These are phyloP conservation scores for Tringa solitaria DNA, from an alignment of 2,113 vertebrate genomes.

Conservation along the genomic window DNA sequence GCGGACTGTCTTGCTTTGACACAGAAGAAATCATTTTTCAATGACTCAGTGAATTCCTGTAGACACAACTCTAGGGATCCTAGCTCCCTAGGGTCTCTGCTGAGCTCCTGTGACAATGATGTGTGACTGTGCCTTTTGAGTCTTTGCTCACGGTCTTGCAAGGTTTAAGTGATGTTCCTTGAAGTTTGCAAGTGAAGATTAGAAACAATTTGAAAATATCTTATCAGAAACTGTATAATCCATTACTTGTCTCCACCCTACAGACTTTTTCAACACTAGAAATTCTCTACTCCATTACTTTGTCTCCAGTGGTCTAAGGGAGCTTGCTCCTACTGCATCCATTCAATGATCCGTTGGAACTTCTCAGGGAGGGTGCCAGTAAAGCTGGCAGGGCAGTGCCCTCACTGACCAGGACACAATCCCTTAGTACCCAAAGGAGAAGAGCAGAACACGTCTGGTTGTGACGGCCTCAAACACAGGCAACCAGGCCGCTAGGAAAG, in stretches of 20 bases:
- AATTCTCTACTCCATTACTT: background rate
- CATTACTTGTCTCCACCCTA: background rate
- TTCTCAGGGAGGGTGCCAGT: background rate
- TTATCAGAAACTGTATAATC: background rate
- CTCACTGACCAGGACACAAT: background rate
- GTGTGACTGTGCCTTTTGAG: background rate
- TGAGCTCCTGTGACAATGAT: background rate
- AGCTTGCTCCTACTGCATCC: background rate
- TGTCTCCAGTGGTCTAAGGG: background rate
- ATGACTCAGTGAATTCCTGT: background rate
- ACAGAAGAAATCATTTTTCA: background rate
- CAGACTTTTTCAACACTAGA: fast-evolving
- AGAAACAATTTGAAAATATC: background rate
- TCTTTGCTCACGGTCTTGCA: background rate
- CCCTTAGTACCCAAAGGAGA: background rate
- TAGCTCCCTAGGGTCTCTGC: background rate
- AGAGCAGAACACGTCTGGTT: background rate
- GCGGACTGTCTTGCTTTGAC: background rate
- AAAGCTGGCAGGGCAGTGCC: background rate
- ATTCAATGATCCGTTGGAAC: background rate
- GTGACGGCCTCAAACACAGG: background rate
- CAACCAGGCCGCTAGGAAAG: background rate
- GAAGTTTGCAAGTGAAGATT: background rate
- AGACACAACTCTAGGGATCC: background rate
- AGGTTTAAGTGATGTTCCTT: background rate